Evolutionary conservation across 2,888 invertebrate species (phyloP).

Genomic region (Pelosia muscerda): DNA sequence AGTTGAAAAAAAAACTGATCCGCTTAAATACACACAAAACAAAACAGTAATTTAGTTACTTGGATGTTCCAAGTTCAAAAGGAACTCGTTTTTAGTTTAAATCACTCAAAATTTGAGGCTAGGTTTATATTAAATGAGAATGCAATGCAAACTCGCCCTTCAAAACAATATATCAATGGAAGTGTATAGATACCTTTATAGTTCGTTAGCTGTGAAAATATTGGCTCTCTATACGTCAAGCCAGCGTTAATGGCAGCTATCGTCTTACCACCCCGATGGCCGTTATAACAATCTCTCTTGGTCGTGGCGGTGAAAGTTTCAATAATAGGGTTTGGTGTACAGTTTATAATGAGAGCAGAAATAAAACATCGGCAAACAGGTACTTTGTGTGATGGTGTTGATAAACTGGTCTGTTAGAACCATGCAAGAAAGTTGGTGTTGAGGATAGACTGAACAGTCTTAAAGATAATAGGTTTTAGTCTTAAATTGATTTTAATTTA

Average conservation of each 20-base stretch:
- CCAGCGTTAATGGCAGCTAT: conserved; percentile 62
- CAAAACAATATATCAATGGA: conserved; percentile 5
- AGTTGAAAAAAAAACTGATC: no score
- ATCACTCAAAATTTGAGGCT: neutral
- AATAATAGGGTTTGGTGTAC: neutral
- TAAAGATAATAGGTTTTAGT: no score
- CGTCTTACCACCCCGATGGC: conserved; percentile 56
- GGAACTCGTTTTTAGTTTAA: neutral
- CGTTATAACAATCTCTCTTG: conserved; percentile 32
- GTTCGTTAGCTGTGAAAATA: conserved; percentile 65
- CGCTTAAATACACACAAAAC: no score
- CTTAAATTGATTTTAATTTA: no score
- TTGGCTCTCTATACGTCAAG: conserved; percentile 62
- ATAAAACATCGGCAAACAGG: neutral
- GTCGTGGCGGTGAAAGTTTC: neutral
- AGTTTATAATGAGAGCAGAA: neutral
- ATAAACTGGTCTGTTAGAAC: neutral
- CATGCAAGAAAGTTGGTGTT: no score
- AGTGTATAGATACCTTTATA: conserved; percentile 18
- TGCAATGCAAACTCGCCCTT: neutral
- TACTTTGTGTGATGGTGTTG: neutral
- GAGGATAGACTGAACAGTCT: no score
- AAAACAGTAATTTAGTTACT: no score
- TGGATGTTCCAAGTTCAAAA: no score
- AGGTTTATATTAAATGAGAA: neutral